Base-by-base conservation (phyloP, 2,113 vertebrate genomes). In the Lonchura striata region DNA sequence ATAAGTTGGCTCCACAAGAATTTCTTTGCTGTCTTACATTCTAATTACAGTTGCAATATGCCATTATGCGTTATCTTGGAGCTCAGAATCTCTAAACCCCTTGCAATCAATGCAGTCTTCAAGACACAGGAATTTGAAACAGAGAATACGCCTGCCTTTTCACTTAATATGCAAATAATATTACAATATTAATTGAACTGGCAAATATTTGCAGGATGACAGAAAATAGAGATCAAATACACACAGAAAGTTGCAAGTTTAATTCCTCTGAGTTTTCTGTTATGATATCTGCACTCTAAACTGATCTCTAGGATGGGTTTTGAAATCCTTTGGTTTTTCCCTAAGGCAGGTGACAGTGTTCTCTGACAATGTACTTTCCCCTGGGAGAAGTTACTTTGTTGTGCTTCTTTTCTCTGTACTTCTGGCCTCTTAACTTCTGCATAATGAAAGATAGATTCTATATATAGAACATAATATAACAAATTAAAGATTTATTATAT, bases 401-500 rank as follows among this genome's bases (percentile, higher is more conserved):
- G 12, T 44, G 30, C 20, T 78, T 37, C 47, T 72, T 80, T 61
- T 50, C 20, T 57, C 50, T 92, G 12, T 76, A 44, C 42, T 81
- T 90, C 72, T 65, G 66, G 57, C 42, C 16, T 52, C 95, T 96
- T 84, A 80, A 30, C 83, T 70, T 90, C 41, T 89, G 10, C 23
- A 30, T 70, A 85, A 83, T 86, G 57, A 92, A 94, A 92, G 28
- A 31, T 33, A 46, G 23, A 76, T 85, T 81, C 6, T 46, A 0
- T 39, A 5, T 72, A 21, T 11, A 54, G 3, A 76, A n/a, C 3
- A 16, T 47, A 53, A 60, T 80, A 49, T 20, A 88, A n/a, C 17
- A 83, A 88, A 79, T 53, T 4, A 52, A 84, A 79, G n/a, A 57
- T 96, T 96, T 95, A 86, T 91, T 94, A 88, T 56, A 56, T 46